Conservation (phyloP, 2,888 invertebrate genomes). For the Balanococcus diminutus region DNA sequence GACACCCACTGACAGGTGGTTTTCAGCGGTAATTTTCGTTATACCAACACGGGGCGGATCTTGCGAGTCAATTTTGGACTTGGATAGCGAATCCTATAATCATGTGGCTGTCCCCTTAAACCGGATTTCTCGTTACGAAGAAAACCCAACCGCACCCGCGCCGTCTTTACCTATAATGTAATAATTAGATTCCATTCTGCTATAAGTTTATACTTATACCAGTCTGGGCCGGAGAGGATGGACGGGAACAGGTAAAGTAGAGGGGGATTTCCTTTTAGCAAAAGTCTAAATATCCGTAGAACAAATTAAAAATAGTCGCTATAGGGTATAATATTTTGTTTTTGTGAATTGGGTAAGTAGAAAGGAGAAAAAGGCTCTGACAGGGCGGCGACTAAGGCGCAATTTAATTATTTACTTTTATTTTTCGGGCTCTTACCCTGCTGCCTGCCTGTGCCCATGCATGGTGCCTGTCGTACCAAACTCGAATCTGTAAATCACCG, state of each 20-base stretch:
- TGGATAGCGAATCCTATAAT: slow-evolving; percentile 54
- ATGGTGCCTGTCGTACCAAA: background rate
- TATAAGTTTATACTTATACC: slow-evolving; percentile 21
- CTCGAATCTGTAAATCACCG: slow-evolving; percentile 12
- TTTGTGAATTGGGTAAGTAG: slow-evolving; percentile 22
- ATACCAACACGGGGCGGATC: slow-evolving; percentile 54
- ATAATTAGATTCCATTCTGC: slow-evolving; percentile 53
- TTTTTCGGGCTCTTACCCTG: background rate
- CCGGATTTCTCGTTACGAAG: slow-evolving; percentile 39
- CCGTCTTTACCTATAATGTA: slow-evolving; percentile 42
- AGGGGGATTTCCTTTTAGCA: background rate
- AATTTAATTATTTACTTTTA: slow-evolving; percentile 41
- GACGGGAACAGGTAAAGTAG: background rate
- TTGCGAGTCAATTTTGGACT: slow-evolving; percentile 50
- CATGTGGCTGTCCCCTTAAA: slow-evolving; percentile 52
- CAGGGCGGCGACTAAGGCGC: background rate
- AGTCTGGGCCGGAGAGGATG: background rate
- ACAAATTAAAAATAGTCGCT: slow-evolving; percentile 38
- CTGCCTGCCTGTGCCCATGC: background rate
- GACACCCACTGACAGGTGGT: slow-evolving; percentile 51
- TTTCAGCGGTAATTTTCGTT: slow-evolving; percentile 53
- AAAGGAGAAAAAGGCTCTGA: background rate
- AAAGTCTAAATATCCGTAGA: background rate
- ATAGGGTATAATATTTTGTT: slow-evolving; percentile 7
- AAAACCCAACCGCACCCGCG: background rate